Evolutionary conservation across 2,113 vertebrate genomes (phyloP).

Genomic region (Corydoras sp.): DNA sequence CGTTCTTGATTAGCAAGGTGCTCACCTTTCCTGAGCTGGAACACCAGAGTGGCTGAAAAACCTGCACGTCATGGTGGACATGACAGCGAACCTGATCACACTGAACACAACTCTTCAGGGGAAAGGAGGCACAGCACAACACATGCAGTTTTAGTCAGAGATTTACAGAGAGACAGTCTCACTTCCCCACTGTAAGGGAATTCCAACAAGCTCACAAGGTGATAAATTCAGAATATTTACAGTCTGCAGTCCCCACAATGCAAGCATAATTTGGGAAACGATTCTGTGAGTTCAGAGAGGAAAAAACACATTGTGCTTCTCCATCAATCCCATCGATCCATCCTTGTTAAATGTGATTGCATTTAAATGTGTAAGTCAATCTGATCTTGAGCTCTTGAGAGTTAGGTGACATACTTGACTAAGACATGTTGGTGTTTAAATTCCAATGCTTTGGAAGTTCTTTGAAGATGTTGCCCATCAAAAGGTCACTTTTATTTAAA

Average conservation of each 20-base stretch:
- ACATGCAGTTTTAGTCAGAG: constrained; percentile 42
- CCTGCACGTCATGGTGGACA: constrained; percentile 46
- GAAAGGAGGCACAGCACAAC: constrained; percentile 38
- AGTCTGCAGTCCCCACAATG: constrained; percentile 30
- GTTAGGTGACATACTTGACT: constrained; percentile 20
- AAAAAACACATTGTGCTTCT: constrained; percentile 35
- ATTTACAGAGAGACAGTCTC: constrained; percentile 39
- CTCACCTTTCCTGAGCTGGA: constrained; percentile 39
- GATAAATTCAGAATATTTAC: constrained; percentile 39
- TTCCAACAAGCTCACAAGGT: constrained; percentile 41
- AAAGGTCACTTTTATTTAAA: constrained; percentile 28
- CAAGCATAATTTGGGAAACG: constrained; percentile 41
- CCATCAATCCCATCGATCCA: constrained; percentile 26
- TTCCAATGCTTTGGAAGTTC: constrained; percentile 15
- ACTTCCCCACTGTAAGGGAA: constrained; percentile 45
- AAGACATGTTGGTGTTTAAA: constrained; percentile 47
- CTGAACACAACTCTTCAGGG: constrained; percentile 42
- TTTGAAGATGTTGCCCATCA: constrained; percentile 44
- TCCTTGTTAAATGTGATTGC: constrained; percentile 22
- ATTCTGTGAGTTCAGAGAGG: constrained; percentile 24
- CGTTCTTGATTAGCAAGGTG: constrained; percentile 43
- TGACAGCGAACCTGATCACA: constrained; percentile 42
- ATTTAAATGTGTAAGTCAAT: constrained; percentile 19
- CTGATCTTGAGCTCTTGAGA: no score
- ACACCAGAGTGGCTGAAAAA: constrained; percentile 44